A percentile compares a stretch with the other conserved stretches of the same genome.
These are phyloP conservation scores for Bombus sibiricus DNA, from an alignment of 1,140 invertebrate species.

Conservation along the genomic window DNA sequence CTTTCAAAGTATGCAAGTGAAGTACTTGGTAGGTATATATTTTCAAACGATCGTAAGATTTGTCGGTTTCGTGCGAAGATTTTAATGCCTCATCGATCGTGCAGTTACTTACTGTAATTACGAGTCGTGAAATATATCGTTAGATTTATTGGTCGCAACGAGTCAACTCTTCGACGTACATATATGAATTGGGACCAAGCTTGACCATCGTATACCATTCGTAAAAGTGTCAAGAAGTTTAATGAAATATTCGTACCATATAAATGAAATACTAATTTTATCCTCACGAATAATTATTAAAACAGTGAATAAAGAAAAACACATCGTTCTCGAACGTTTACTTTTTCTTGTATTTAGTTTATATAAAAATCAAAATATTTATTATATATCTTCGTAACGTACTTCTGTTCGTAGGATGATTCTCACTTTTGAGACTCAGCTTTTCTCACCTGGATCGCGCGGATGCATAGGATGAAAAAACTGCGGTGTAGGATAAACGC, in stretches of 20 bases:
- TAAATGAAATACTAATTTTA: neutral
- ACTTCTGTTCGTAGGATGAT: neutral
- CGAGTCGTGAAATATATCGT: neutral
- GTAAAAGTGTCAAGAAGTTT: too few relatives aligned
- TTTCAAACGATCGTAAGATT: neutral
- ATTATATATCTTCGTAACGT: neutral
- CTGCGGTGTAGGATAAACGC: conserved; percentile 49
- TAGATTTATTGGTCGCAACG: neutral
- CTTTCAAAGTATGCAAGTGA: neutral
- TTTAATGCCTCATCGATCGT: neutral
- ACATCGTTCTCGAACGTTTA: neutral
- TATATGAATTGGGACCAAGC: too few relatives aligned
- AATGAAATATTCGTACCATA: neutral
- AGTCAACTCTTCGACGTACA: too few relatives aligned
- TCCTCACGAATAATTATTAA: neutral
- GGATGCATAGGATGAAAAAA: conserved; percentile 7
- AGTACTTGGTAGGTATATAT: neutral
- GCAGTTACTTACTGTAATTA: neutral
- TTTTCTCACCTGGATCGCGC: neutral
- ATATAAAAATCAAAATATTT: neutral
- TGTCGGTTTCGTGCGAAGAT: neutral
- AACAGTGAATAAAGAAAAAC: fast-evolving
- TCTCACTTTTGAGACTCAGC: neutral
- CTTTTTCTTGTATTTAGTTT: neutral
- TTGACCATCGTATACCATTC: too few relatives aligned